Conservation (phyloP, 2,113 vertebrate genomes). For the Manacus vitellinus region DNA sequence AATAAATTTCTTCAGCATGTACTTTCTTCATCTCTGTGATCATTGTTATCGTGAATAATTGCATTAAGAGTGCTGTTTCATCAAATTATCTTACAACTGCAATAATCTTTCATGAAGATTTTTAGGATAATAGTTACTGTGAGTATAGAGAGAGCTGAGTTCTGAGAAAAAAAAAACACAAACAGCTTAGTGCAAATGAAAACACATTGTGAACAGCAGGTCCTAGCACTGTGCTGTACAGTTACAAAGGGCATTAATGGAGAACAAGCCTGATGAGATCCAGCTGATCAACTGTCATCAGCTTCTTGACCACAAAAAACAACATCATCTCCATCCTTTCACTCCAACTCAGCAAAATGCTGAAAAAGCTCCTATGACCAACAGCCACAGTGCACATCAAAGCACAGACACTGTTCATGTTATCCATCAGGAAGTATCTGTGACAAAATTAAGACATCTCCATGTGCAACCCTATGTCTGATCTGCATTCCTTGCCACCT, state of each 20-base stretch:
- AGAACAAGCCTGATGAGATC: background rate
- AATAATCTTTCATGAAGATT: slow-evolving; percentile 12
- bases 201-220: background rate
- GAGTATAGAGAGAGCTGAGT: background rate
- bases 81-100: slow-evolving; percentile 28
- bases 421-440: background rate
- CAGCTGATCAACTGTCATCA: background rate
- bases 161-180: background rate
- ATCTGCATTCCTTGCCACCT: background rate
- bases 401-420: background rate
- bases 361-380: background rate
- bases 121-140: slow-evolving; percentile 10
- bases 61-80: slow-evolving; percentile 21
- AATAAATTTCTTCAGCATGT: background rate
- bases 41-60: slow-evolving; percentile 18
- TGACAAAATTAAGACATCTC: background rate
- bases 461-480: background rate
- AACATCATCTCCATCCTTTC: background rate
- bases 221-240: background rate
- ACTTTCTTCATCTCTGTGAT: slow-evolving; percentile 38
- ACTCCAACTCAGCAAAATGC: background rate
- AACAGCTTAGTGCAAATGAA: background rate
- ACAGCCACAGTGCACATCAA: accelerated
- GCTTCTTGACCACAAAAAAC: background rate
- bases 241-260: background rate